Conservation (phyloP, 2,797 vertebrate species). For the Huso huso region DNA sequence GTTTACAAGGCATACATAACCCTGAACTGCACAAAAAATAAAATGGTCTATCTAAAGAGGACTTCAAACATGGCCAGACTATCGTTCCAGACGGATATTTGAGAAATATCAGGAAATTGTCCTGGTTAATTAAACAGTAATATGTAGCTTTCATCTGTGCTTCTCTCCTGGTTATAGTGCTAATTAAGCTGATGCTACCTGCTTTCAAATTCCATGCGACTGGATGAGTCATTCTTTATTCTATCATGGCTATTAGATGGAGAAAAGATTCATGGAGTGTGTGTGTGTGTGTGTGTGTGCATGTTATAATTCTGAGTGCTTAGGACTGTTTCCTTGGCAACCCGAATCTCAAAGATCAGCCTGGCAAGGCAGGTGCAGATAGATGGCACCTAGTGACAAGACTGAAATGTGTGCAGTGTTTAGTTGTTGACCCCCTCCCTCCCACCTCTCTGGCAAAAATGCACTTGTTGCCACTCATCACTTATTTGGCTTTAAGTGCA, state of each 20-base stretch:
- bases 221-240: constrained; percentile 16
- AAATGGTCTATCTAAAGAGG: too few relatives aligned
- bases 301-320: constrained; percentile 34
- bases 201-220: not conserved
- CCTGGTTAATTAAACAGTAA: not conserved
- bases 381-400: too few relatives aligned
- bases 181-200: constrained; percentile 7
- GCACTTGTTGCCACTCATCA: too few relatives aligned
- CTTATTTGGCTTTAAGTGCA: too few relatives aligned
- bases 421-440: too few relatives aligned
- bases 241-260: constrained; percentile 30
- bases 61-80: too few relatives aligned
- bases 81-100: not conserved
- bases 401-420: too few relatives aligned
- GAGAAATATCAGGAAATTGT: not conserved
- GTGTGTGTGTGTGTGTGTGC: constrained; percentile 10
- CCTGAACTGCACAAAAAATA: too few relatives aligned
- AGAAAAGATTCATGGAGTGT: constrained; percentile 14
- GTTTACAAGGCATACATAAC: too few relatives aligned
- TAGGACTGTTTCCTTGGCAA: constrained; percentile 47
- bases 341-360: constrained; percentile 11
- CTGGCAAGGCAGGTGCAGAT: constrained; percentile 2
- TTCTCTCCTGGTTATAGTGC: constrained; percentile 5
- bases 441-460: too few relatives aligned
- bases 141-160: constrained; percentile 2